Evolutionary conservation across 2,888 invertebrate genomes (phyloP).

Genomic region (Hermodice carunculata): DNA sequence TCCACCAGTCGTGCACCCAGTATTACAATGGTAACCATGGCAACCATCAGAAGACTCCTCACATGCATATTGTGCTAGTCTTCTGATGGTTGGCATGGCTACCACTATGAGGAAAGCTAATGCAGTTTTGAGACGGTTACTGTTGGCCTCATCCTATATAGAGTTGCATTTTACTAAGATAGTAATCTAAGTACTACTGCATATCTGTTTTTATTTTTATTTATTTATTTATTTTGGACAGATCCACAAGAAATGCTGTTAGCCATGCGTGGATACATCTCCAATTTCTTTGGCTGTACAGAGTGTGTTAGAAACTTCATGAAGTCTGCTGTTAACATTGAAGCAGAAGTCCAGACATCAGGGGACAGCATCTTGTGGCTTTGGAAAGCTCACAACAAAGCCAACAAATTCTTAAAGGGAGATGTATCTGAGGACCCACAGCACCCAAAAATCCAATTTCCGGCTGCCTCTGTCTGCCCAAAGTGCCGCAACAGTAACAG

Average conservation of each 20-base stretch:
- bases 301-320: constrained; percentile 92
- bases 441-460: constrained; percentile 92
- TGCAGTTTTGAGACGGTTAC: too few species aligned
- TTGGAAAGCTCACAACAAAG: constrained; percentile 92
- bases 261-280: constrained; percentile 89
- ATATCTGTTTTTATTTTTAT: too few species aligned
- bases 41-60: too few species aligned
- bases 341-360: constrained; percentile 58
- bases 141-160: too few species aligned
- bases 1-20: too few species aligned
- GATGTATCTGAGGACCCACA: constrained; percentile 90
- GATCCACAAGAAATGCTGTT: constrained; percentile 76
- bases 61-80: too few species aligned
- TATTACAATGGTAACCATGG: too few species aligned
- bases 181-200: too few species aligned
- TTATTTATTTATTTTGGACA: not conserved
- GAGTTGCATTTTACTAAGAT: too few species aligned
- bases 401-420: constrained; percentile 87
- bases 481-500: constrained; percentile 43
- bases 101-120: too few species aligned
- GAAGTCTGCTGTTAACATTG: constrained; percentile 82
- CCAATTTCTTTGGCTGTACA: constrained; percentile 92
- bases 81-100: too few species aligned
- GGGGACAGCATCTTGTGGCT: constrained; percentile 82
- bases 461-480: constrained; percentile 78